Percentiles rank a stretch among this genome's conserved stretches.
phyloP scores from a whole-genome alignment of 2,888 invertebrate species.

The Campoletis raptor region DNA sequence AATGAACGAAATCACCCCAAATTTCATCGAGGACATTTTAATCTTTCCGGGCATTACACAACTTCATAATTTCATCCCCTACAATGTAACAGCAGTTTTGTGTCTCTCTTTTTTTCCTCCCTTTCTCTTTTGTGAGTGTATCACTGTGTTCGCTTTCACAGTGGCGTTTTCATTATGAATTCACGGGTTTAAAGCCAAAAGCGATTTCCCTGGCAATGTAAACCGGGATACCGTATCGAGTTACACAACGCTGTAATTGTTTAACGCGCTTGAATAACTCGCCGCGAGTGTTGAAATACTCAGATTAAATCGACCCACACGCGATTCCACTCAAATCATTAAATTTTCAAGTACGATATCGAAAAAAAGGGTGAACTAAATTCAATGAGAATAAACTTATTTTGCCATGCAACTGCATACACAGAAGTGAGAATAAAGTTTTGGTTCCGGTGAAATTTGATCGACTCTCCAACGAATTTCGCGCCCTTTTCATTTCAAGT shows the following conservation, averaged over 20 bases:
- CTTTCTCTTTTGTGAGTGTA: conserved; percentile 31
- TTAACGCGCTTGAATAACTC: conserved; percentile 51
- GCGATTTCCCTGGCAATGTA: conserved; percentile 46
- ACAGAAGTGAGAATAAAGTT: conserved; percentile 33
- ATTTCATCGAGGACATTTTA: conserved; percentile 13
- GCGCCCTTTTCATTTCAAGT: conserved; percentile 56
- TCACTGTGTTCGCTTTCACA: not conserved
- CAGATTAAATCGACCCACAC: conserved; percentile 39
- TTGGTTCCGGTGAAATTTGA: conserved; percentile 49
- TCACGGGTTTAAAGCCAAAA: conserved; percentile 44
- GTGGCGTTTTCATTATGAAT: conserved; percentile 40
- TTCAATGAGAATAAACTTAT: conserved; percentile 54
- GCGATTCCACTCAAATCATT: not conserved
- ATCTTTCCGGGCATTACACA: conserved; percentile 50
- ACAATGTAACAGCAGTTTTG: conserved; percentile 26
- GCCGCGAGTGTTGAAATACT: conserved; percentile 40
- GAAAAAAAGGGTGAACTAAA: conserved; percentile 1
- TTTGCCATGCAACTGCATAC: not conserved
- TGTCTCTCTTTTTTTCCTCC: conserved; percentile 26
- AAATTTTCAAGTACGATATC: conserved; percentile 13
- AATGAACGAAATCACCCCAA: not conserved
- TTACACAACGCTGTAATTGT: conserved; percentile 59
- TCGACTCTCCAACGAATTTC: conserved; percentile 47
- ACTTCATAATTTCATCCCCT: conserved; percentile 37
- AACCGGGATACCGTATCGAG: conserved; percentile 36